Evolutionary conservation across 2,113 vertebrate genomes (phyloP).

Genomic region (Epinephelus moara): DNA sequence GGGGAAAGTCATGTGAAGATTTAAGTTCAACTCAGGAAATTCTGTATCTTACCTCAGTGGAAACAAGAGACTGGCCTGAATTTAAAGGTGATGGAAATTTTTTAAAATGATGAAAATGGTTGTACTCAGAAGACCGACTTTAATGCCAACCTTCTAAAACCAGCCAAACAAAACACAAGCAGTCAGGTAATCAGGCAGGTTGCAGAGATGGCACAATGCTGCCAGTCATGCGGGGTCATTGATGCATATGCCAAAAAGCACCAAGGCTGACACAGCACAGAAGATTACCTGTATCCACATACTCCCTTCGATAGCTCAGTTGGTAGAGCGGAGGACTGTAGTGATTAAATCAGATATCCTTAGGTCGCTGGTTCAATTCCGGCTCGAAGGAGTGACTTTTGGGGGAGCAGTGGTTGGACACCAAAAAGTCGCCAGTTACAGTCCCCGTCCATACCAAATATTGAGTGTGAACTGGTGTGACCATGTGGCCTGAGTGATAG

Average conservation of each 20-base stretch:
- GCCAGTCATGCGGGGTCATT: too few relatives aligned
- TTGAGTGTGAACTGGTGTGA: too few relatives aligned
- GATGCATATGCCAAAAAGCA: too few relatives aligned
- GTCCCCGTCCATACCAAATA: too few relatives aligned
- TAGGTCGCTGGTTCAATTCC: too few relatives aligned
- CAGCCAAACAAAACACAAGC: background rate
- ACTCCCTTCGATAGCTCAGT: conserved; percentile 89
- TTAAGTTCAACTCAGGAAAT: conserved; percentile 38
- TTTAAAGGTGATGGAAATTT: background rate
- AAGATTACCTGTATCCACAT: too few relatives aligned
- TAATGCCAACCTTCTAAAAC: background rate
- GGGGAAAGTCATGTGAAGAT: conserved; percentile 28
- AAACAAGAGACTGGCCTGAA: conserved; percentile 28
- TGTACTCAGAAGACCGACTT: background rate
- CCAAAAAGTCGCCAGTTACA: too few relatives aligned
- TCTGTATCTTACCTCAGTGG: conserved; percentile 40
- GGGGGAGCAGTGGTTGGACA: too few relatives aligned
- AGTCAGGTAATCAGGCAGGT: background rate
- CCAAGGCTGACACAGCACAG: too few relatives aligned
- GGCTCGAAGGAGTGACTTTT: too few relatives aligned
- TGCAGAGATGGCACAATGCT: too few relatives aligned
- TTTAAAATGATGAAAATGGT: background rate
- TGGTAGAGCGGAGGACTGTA: conserved; percentile 94
- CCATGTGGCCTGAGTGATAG: too few relatives aligned
- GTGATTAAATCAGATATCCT: conserved; percentile 26